A percentile compares a stretch with the other conserved stretches of the same genome.
Evolutionary conservation across 1,140 invertebrate species (phyloP).

Genomic region (Anastrepha obliqua): DNA sequence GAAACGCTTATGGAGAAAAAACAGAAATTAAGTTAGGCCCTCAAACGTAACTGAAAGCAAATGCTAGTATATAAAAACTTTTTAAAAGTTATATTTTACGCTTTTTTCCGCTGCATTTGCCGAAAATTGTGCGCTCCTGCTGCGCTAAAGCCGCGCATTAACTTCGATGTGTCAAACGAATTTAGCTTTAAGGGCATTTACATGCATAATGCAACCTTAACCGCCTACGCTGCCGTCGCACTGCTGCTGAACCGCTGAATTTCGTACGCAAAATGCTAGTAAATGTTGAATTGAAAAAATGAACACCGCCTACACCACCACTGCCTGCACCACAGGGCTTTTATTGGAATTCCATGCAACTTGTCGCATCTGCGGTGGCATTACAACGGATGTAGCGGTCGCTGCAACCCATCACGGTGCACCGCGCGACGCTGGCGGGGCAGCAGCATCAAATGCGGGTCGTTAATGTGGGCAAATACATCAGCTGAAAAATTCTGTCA

Average conservation of each 20-base stretch:
- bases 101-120: neutral
- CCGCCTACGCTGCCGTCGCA: neutral
- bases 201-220: neutral
- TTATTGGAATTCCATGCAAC: neutral
- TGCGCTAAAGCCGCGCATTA: neutral
- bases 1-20: neutral
- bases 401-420: neutral
- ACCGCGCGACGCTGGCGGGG: neutral
- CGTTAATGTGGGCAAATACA: slow-evolving; percentile 16
- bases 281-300: neutral
- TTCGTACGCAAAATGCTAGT: neutral
- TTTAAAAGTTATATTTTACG: neutral
- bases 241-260: neutral
- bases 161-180: neutral
- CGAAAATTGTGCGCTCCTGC: neutral
- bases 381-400: neutral
- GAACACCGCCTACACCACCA: neutral
- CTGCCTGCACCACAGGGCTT: neutral
- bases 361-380: neutral
- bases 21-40: neutral
- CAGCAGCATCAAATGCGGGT: neutral
- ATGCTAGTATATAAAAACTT: neutral
- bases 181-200: slow-evolving; percentile 25
- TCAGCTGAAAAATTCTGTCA: neutral
- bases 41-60: neutral